Conservation (phyloP, 2,888 invertebrate genomes). For the Panopea generosa region DNA sequence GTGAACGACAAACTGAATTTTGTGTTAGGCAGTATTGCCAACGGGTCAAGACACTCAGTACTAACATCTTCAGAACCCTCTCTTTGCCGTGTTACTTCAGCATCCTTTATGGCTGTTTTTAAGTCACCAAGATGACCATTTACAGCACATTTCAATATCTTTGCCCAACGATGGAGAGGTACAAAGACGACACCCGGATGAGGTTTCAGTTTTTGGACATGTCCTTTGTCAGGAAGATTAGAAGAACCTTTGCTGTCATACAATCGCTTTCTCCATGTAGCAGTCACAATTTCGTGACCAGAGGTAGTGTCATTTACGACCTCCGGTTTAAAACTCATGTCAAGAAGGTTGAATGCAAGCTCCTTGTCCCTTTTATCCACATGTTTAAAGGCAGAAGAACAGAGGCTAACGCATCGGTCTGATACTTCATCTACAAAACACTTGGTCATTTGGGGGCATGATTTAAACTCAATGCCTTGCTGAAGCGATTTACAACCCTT, state of each 20-base stretch:
- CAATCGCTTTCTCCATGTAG: slow-evolving; percentile 63
- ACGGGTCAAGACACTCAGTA: slow-evolving; percentile 36
- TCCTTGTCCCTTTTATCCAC: slow-evolving; percentile 49
- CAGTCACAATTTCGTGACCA: slow-evolving; percentile 41
- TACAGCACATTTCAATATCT: slow-evolving; percentile 20
- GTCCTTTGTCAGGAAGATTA: slow-evolving; percentile 5
- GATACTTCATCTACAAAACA: slow-evolving; percentile 59
- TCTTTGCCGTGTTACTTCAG: not conserved
- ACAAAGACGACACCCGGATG: slow-evolving; percentile 2
- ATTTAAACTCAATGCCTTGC: slow-evolving; percentile 57
- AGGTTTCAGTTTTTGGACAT: slow-evolving; percentile 2
- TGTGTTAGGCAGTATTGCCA: slow-evolving; percentile 47
- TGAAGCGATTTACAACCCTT: slow-evolving; percentile 58
- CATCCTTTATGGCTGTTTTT: slow-evolving; percentile 3
- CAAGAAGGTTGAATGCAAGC: slow-evolving; percentile 59
- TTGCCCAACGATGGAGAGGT: slow-evolving; percentile 25
- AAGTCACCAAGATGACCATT: slow-evolving; percentile 19
- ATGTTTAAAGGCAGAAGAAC: slow-evolving; percentile 56
- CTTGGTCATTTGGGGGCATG: slow-evolving; percentile 48
- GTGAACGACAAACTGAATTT: slow-evolving; percentile 61
- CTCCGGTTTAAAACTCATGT: slow-evolving; percentile 60
- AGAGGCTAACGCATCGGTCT: slow-evolving; percentile 58
- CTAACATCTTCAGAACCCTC: slow-evolving; percentile 44
- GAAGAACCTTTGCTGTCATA: slow-evolving; percentile 35
- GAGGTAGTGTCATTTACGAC: slow-evolving; percentile 22